These are phyloP conservation scores for Ctenosaura bakeri DNA, from an alignment of 2,797 vertebrate genomes.

Conservation along the genomic window DNA sequence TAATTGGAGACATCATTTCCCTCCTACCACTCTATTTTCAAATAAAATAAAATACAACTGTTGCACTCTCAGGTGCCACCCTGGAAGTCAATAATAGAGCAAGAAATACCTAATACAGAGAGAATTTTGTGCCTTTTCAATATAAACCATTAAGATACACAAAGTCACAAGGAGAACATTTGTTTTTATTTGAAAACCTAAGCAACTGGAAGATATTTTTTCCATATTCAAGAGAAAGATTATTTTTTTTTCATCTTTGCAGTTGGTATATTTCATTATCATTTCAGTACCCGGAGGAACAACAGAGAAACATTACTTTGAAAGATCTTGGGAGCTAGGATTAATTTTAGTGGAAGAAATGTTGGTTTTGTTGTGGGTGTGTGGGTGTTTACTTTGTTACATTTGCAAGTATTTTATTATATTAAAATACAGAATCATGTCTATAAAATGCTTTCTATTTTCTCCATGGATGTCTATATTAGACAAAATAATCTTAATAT, in stretches of 20 bases:
- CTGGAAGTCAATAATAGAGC: constrained; percentile 17
- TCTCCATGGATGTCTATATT: neutral
- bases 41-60: constrained; percentile 30
- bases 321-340: constrained; percentile 24
- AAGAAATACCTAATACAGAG: constrained; percentile 18
- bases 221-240: constrained; percentile 22
- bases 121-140: constrained; percentile 7
- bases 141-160: neutral
- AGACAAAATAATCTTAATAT: neutral
- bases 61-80: constrained; percentile 2
- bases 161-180: constrained; percentile 15
- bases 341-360: neutral
- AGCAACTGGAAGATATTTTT: constrained; percentile 14
- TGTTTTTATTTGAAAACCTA: constrained; percentile 41
- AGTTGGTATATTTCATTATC: constrained; percentile 27
- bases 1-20: constrained; percentile 15
- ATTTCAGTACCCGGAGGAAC: constrained; percentile 35
- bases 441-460: neutral
- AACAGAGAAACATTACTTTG: constrained; percentile 21
- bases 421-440: neutral
- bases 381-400: constrained; percentile 10
- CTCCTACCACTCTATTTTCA: constrained; percentile 9
- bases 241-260: neutral
- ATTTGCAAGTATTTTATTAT: neutral
- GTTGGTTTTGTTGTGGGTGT: neutral